phyloP scores from a whole-genome alignment of 2,797 vertebrate species.

The Zalophus californianus region DNA sequence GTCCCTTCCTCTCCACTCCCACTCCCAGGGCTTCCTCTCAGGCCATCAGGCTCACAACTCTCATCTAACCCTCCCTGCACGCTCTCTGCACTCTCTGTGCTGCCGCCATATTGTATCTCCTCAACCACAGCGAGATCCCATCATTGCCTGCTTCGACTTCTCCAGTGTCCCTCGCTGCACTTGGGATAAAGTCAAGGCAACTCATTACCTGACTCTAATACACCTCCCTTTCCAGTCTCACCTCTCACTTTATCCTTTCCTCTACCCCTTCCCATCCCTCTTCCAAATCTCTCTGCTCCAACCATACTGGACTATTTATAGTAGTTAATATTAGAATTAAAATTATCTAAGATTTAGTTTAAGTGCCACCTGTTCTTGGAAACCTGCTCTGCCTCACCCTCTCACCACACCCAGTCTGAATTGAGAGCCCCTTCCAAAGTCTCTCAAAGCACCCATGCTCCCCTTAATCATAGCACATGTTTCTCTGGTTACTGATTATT shows the following conservation, averaged over 20 bases:
- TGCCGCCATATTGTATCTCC: not conserved
- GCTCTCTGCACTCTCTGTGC: not conserved
- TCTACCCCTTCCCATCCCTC: not conserved
- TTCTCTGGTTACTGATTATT: not conserved
- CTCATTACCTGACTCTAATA: not conserved
- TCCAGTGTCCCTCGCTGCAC: not conserved
- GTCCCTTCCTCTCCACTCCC: not conserved
- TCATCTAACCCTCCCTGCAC: not conserved
- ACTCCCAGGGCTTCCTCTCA: not conserved
- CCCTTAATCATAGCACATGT: not conserved
- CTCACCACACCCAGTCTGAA: not conserved
- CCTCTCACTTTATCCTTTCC: not conserved
- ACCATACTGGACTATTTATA: not conserved
- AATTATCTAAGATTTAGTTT: conserved; percentile 36
- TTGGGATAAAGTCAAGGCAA: not conserved
- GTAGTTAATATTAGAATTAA: not conserved
- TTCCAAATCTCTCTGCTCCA: not conserved
- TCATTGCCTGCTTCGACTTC: not conserved
- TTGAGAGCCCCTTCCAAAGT: not conserved
- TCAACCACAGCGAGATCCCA: not conserved
- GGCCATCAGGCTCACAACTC: not conserved
- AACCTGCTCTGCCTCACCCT: not conserved
- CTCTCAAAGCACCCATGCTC: not conserved
- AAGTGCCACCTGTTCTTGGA: not conserved
- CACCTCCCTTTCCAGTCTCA: not conserved